phyloP scores from a whole-genome alignment of 2,888 invertebrate species.

The Sabatieria punctata region DNA sequence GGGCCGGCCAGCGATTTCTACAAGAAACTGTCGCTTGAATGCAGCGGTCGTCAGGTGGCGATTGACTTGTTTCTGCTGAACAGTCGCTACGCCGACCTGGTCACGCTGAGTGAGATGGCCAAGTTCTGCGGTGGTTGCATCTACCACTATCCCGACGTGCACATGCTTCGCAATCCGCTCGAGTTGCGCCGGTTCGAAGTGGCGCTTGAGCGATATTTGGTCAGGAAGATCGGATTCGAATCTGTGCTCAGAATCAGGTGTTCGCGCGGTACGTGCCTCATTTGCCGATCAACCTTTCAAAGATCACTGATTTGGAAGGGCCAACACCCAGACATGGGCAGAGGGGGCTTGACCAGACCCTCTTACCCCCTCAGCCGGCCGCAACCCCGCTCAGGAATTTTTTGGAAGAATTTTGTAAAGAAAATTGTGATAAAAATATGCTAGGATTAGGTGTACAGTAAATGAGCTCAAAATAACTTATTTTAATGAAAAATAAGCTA shows the following conservation, averaged over 20 bases:
- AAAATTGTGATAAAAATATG: too few relatives aligned
- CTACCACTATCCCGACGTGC: conserved; percentile 69
- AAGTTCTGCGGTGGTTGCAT: conserved; percentile 86
- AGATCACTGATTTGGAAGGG: too few relatives aligned
- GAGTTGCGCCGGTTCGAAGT: conserved; percentile 56
- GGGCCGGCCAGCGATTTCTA: conserved; percentile 95
- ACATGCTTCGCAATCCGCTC: conserved; percentile 50
- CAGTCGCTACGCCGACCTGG: conserved; percentile 78
- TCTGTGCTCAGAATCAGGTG: conserved; percentile 94
- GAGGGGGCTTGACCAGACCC: neutral
- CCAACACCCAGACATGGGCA: too few relatives aligned
- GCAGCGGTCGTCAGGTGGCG: conserved; percentile 84
- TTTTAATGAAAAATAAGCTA: too few relatives aligned
- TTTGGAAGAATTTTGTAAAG: too few relatives aligned
- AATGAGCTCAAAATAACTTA: too few relatives aligned
- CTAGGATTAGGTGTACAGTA: too few relatives aligned
- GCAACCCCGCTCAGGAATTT: too few relatives aligned
- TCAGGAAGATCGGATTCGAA: conserved; percentile 93
- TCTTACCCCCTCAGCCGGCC: too few relatives aligned
- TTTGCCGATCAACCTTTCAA: too few relatives aligned
- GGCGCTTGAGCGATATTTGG: conserved; percentile 68
- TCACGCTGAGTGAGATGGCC: conserved; percentile 77
- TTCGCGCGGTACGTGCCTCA: conserved; percentile 48
- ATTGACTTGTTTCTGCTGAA: conserved; percentile 87
- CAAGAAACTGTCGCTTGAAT: conserved; percentile 84